These are phyloP conservation scores for Nymphicus hollandicus DNA, from an alignment of 2,113 vertebrate genomes.

Conservation along the genomic window DNA sequence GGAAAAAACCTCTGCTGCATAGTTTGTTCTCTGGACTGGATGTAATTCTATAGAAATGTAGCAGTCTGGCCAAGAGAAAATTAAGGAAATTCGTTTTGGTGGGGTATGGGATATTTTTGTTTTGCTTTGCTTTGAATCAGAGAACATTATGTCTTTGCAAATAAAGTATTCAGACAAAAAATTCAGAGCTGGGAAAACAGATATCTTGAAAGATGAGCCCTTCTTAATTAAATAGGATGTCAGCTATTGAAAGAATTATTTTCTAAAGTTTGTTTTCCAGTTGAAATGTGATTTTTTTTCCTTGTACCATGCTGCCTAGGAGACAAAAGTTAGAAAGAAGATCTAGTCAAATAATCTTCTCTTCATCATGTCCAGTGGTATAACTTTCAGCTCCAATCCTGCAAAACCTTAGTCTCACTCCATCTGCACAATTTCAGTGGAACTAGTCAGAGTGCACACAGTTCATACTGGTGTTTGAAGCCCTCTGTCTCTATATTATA, in stretches of 20 bases:
- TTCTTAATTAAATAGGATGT: not conserved
- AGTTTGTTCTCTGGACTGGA: not conserved
- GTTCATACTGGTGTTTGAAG: not conserved
- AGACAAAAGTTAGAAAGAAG: not conserved
- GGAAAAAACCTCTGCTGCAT: not conserved
- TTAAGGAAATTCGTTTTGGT: conserved; percentile 17
- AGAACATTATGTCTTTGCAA: conserved; percentile 12
- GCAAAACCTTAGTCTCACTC: not conserved
- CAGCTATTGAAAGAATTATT: not conserved
- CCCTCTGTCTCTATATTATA: not conserved
- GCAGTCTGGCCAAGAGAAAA: conserved; percentile 35
- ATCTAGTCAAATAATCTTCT: not conserved
- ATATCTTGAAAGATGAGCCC: not conserved
- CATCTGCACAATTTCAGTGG: not conserved
- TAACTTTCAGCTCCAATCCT: not conserved
- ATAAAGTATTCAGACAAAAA: conserved; percentile 22
- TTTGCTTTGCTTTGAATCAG: not conserved
- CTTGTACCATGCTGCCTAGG: not conserved
- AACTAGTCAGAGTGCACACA: not conserved
- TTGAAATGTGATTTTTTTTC: not conserved
- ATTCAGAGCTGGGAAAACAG: not conserved
- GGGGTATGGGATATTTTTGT: not conserved
- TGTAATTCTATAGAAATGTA: conserved; percentile 32
- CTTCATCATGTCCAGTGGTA: not conserved
- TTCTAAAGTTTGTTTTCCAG: not conserved